These are phyloP conservation scores for Paralvinella palmiformis DNA, from an alignment of 1,140 invertebrate species.

Conservation along the genomic window DNA sequence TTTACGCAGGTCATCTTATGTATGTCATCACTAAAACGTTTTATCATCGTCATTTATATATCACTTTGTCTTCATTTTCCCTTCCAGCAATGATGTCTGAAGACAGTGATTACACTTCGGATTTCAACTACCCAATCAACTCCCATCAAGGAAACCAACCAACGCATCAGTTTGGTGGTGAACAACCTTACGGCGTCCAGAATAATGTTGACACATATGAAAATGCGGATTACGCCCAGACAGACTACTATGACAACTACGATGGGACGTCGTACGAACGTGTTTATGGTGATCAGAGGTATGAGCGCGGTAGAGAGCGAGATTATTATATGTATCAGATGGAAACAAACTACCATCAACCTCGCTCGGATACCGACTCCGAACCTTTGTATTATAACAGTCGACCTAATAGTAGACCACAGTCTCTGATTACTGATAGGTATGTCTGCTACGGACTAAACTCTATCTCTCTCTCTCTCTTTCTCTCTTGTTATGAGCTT, in stretches of 20 bases:
- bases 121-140: constrained; percentile 84
- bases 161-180: constrained; percentile 44
- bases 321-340: constrained; percentile 19
- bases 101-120: constrained; percentile 93
- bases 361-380: constrained; percentile 54
- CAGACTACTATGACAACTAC: constrained; percentile 17
- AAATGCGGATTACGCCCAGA: constrained; percentile 17
- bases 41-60: too few relatives aligned
- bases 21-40: too few relatives aligned
- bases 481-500: not conserved
- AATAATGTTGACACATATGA: constrained; percentile 18
- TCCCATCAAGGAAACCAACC: constrained; percentile 54
- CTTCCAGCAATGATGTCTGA: constrained; percentile 84
- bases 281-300: constrained; percentile 20
- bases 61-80: constrained; percentile 6
- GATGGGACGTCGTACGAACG: constrained; percentile 27
- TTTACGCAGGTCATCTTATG: too few relatives aligned
- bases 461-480: not conserved
- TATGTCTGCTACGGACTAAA: constrained; percentile 14
- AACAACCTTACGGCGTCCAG: constrained; percentile 26
- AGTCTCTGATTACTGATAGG: constrained; percentile 44
- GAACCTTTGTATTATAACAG: constrained; percentile 88
- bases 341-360: constrained; percentile 29
- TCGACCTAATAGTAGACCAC: constrained; percentile 57
- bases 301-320: constrained; percentile 14